Evolutionary conservation across 92 coral and sea anemone species (phyloP), one percentile per base, ranked within the genome.

Genomic region (Actinostola sp.): DNA sequence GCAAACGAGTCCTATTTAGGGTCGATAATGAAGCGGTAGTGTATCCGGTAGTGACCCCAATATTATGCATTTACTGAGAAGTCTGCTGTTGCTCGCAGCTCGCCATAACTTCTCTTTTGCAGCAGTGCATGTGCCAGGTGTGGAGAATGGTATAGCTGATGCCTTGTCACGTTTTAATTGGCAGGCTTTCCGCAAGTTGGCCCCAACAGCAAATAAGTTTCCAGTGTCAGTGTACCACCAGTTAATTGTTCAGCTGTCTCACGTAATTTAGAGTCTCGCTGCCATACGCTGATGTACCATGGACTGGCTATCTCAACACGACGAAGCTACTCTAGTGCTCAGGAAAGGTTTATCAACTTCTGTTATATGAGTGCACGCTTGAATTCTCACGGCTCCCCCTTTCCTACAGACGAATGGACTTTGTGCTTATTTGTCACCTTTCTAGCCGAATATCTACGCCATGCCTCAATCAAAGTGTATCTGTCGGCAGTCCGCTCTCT

Each of bases 401-500:
- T 61, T 29, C 87, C 82, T 3, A 51, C 63, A 25, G 72, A 38
- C 15, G 77, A 82, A 66, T 82, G 83, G 76, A 76, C 75, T 1
- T 72, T 82, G 5, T 71, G 83, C 53, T 32, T 83, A 45, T 77
- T 83, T 72, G 85, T 48, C 15, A 56, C 80, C 0, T 41, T 55
- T 29, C 63, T 84, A 19, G 69, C 84, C 24, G 63, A 46, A 41
- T 77, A 85, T 10, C 35, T 72, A 28, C 76, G 41, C 27, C 78
- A 83, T 50, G 55, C 78, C 9, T 61, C 80, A 26, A 84, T 84
- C 19, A 84, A 84, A 36, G 80, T 79, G 8, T 78, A 84, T 59
- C 54, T 70, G 11, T 78, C 80, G 24, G 86, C 79, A 5, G 76
- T 70, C 24, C 64, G 79, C n/a, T 72, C 86, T 44, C 52, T 54